These are phyloP conservation scores for Drosophila multiciliata DNA, from an alignment of 2,888 invertebrate species.

Conservation along the genomic window DNA sequence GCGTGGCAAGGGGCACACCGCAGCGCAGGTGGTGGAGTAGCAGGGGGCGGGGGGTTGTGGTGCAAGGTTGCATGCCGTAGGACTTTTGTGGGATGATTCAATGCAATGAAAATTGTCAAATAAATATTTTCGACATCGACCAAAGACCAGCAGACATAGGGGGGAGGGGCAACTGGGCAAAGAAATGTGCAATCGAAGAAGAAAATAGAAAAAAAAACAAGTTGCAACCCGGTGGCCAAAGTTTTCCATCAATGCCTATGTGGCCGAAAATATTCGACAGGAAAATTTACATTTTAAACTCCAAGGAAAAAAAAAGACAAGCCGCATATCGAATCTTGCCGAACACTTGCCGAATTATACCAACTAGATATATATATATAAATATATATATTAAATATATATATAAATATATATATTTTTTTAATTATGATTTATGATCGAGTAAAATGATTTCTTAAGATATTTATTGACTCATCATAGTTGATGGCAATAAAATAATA, in stretches of 20 bases:
- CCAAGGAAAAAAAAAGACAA: slow-evolving; percentile 32
- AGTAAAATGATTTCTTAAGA: not conserved
- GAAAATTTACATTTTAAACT: slow-evolving; percentile 61
- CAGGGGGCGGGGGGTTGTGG: not conserved
- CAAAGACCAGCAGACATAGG: slow-evolving; percentile 23
- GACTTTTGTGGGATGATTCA: slow-evolving; percentile 46
- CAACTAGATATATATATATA: not conserved
- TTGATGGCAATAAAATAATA: not conserved
- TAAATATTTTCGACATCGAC: slow-evolving; percentile 61
- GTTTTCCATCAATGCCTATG: slow-evolving; percentile 30
- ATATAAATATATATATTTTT: not conserved
- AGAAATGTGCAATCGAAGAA: slow-evolving; percentile 42
- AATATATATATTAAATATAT: not conserved
- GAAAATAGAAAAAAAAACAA: slow-evolving; percentile 20
- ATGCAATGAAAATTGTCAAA: slow-evolving; percentile 69
- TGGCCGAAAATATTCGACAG: slow-evolving; percentile 50
- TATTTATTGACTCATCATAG: not conserved
- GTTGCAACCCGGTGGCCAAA: slow-evolving; percentile 29
- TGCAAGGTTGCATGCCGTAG: slow-evolving; percentile 18
- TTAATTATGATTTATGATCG: no score
- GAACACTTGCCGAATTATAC: no score
- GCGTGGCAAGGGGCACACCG: slow-evolving; percentile 1
- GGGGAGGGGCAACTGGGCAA: slow-evolving; percentile 7
- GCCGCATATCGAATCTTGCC: not conserved
- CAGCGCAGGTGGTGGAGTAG: not conserved